These are phyloP conservation scores for Darevskia nairensis DNA, from an alignment of 2,797 vertebrate species.

Conservation along the genomic window DNA sequence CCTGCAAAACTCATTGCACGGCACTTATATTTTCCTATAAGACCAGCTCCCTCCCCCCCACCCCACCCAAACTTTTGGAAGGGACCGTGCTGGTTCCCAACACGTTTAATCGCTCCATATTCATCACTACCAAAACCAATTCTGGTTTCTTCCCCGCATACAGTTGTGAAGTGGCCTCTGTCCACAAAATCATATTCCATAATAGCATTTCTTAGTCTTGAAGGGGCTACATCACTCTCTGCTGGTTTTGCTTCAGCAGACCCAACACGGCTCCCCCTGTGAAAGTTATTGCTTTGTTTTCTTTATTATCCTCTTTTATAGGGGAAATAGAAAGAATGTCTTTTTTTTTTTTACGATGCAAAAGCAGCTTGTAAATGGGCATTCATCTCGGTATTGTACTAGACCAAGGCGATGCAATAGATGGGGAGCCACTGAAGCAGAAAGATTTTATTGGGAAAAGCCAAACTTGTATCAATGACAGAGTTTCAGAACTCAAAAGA, in stretches of 20 bases:
- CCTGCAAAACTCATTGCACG: not conserved
- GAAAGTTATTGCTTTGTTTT: not conserved
- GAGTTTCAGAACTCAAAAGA: not conserved
- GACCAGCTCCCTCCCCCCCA: not conserved
- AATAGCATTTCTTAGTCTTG: not conserved
- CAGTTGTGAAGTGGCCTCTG: too few relatives aligned
- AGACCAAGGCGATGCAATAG: slow-evolving; percentile 7
- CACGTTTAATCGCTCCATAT: not conserved
- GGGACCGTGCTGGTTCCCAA: not conserved
- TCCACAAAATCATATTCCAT: not conserved
- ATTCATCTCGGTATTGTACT: slow-evolving; percentile 12
- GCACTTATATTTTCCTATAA: not conserved
- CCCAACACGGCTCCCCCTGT: not conserved
- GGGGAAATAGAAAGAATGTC: not conserved
- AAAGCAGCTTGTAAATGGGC: slow-evolving; percentile 23
- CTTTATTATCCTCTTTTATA: not conserved
- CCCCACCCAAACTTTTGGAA: not conserved
- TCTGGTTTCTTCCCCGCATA: not conserved
- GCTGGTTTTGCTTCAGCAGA: not conserved
- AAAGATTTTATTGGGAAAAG: slow-evolving; percentile 13
- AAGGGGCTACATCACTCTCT: not conserved
- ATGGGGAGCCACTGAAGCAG: not conserved
- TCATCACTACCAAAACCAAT: not conserved
- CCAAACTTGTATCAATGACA: not conserved
- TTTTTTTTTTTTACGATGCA: not conserved